These are phyloP conservation scores for Nemopilema nomurai DNA, from an alignment of 30 jellyfish, hydroid and myxozoan genomes.

Conservation along the genomic window DNA sequence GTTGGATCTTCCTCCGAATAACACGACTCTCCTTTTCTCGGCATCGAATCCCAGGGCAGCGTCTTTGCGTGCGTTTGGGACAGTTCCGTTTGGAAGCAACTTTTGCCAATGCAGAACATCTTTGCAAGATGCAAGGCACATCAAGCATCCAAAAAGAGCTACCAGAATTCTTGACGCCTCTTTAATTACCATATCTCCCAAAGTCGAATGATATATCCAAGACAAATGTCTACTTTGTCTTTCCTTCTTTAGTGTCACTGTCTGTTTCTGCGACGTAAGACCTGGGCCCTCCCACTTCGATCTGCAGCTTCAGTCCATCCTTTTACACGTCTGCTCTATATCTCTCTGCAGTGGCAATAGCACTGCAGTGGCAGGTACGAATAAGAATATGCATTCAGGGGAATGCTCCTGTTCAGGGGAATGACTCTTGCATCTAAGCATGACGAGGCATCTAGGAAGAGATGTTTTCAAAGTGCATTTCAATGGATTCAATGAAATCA, in stretches of 20 bases:
- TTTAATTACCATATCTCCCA: not conserved
- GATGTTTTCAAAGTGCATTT: no score
- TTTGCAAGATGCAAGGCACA: not conserved
- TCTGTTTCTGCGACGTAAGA: no score
- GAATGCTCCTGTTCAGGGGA: not conserved
- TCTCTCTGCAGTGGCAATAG: no score
- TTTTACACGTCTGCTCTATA: no score
- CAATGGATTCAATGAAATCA: no score
- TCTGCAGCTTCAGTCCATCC: no score
- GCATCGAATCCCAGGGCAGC: slow-evolving; percentile 60
- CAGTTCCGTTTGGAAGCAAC: slow-evolving; percentile 16
- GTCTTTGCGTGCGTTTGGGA: slow-evolving; percentile 44
- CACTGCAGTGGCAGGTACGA: no score
- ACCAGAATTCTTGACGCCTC: not conserved
- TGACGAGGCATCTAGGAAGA: slow-evolving; percentile 24
- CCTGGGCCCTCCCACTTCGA: no score
- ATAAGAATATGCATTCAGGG: not conserved
- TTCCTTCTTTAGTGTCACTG: not conserved
- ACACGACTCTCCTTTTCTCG: slow-evolving; percentile 10
- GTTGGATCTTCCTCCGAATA: slow-evolving; percentile 66
- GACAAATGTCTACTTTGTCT: not conserved
- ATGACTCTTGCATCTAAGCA: not conserved
- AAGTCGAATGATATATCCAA: no score
- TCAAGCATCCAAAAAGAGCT: not conserved
- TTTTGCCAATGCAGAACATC: slow-evolving; percentile 51